A percentile compares a stretch with the other conserved stretches of the same genome.
Conservation (phyloP, 2,797 vertebrate genomes). For the Geotrypetes seraphini region DNA sequence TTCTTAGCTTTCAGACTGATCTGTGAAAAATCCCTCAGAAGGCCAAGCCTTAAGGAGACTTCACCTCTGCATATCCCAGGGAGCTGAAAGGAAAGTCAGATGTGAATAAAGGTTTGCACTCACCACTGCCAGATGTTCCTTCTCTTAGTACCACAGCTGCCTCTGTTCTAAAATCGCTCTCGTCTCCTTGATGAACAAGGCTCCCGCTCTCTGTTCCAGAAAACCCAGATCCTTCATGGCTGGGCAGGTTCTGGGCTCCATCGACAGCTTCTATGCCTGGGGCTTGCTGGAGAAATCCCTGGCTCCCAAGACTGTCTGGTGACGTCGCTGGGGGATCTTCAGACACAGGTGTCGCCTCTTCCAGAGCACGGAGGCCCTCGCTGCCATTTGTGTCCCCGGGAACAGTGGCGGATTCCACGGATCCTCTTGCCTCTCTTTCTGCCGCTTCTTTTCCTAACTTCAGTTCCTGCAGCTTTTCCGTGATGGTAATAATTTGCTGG, state of each 20-base stretch:
- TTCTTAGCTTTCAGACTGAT: too few relatives aligned
- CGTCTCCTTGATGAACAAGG: rapidly evolving
- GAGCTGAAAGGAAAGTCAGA: background rate
- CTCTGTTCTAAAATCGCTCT: background rate
- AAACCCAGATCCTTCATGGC: slow-evolving; percentile 2
- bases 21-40: too few relatives aligned
- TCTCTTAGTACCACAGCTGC: background rate
- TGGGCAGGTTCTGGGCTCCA: background rate
- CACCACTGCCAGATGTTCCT: background rate
- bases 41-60: background rate
- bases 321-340: slow-evolving; percentile 6
- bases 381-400: background rate
- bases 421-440: slow-evolving; percentile 62
- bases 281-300: slow-evolving; percentile 22
- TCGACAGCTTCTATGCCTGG: background rate
- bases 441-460: slow-evolving; percentile 33
- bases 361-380: background rate
- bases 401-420: slow-evolving; percentile 52
- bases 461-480: slow-evolving; percentile 62
- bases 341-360: slow-evolving; percentile 8
- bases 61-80: background rate
- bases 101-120: too few relatives aligned
- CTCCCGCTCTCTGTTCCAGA: background rate
- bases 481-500: slow-evolving; percentile 59
- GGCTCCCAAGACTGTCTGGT: slow-evolving; percentile 14